These are phyloP conservation scores for Lamellibrachia luymesi DNA, from an alignment of 1,140 invertebrate genomes.

Conservation along the genomic window DNA sequence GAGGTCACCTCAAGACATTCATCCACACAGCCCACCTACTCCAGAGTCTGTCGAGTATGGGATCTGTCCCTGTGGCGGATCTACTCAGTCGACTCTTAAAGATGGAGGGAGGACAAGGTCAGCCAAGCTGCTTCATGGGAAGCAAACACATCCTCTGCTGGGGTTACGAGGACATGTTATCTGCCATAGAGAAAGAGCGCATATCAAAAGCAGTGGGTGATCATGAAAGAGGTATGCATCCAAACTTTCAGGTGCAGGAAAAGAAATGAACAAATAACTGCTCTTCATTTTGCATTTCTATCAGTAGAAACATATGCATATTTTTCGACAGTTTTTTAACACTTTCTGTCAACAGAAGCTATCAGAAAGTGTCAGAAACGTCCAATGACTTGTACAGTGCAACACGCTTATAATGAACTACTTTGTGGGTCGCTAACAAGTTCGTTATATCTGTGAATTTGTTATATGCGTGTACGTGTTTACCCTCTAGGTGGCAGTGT, in stretches of 20 bases:
- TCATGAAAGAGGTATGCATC: background rate
- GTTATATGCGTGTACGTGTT: no score
- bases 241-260: background rate
- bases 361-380: background rate
- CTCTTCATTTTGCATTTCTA: background rate
- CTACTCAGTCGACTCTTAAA: constrained; percentile 46
- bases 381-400: no score
- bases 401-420: no score
- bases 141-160: constrained; percentile 51
- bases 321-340: background rate
- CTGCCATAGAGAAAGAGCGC: constrained; percentile 18
- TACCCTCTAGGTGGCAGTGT: no score
- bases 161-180: constrained; percentile 53
- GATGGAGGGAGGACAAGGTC: constrained; percentile 47
- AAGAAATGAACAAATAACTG: background rate
- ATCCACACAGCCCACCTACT: constrained; percentile 53
- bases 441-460: no score
- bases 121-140: constrained; percentile 42
- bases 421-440: no score
- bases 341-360: background rate
- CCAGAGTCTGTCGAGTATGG: constrained; percentile 39
- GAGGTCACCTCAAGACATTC: constrained; percentile 53
- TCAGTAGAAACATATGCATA: background rate
- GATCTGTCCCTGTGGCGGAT: constrained; percentile 41
- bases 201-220: background rate